Evolutionary conservation across 1,140 invertebrate genomes (phyloP).

Genomic region (Papilio dardanus): DNA sequence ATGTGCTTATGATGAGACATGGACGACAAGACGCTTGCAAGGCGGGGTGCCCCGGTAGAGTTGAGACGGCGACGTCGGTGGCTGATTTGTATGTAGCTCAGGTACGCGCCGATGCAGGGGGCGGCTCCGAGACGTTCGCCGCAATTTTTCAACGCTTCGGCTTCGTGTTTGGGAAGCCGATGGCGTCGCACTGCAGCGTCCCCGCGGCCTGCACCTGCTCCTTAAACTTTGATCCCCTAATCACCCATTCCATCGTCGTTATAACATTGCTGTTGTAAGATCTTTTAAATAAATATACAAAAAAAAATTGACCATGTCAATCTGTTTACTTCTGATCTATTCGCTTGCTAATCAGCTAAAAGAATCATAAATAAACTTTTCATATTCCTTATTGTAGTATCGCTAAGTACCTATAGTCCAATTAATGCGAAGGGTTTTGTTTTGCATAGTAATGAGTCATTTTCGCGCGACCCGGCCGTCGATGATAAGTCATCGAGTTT

Average conservation of each 20-base stretch:
- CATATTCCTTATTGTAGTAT: not conserved
- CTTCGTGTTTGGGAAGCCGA: constrained; percentile 72
- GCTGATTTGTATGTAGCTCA: constrained; percentile 76
- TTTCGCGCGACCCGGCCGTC: constrained; percentile 46
- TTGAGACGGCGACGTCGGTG: constrained; percentile 42
- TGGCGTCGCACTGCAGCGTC: constrained; percentile 59
- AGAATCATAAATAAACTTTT: constrained; percentile 15
- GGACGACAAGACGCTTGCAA: no score
- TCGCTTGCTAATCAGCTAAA: no score
- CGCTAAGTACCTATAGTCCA: constrained; percentile 48
- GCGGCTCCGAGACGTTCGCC: constrained; percentile 70
- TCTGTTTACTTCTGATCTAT: no score
- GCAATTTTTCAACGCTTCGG: constrained; percentile 79
- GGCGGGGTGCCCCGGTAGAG: constrained; percentile 40
- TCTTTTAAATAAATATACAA: constrained; percentile 60
- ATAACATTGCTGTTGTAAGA: constrained; percentile 61
- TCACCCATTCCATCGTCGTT: constrained; percentile 61
- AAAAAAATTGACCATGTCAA: not conserved
- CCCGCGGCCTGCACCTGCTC: constrained; percentile 56
- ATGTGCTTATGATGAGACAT: constrained; percentile 20
- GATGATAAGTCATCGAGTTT: constrained; percentile 53
- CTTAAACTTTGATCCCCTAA: constrained; percentile 74
- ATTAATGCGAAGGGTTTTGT: constrained; percentile 62
- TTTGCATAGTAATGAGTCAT: constrained; percentile 60
- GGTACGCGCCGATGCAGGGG: constrained; percentile 59